Percentiles rank a stretch among this genome's conserved stretches.
Evolutionary conservation across 2,113 vertebrate genomes (phyloP).

Genomic region (Axis porcinus): DNA sequence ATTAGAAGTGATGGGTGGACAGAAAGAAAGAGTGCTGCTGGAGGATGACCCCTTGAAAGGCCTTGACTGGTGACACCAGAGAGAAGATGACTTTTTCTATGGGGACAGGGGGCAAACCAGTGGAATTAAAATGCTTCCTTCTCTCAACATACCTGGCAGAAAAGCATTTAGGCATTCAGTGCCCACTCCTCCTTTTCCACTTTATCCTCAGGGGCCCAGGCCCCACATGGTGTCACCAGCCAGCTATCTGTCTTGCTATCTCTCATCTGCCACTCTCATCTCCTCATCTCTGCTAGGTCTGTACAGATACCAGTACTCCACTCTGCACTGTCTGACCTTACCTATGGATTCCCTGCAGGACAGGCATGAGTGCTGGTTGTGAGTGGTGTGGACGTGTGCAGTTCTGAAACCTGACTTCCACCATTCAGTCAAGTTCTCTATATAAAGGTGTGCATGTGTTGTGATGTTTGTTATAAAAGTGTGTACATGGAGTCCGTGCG

Average conservation of each 20-base stretch:
- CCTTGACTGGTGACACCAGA: background rate
- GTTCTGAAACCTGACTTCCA: background rate
- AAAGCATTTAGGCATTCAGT: background rate
- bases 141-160: background rate
- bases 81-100: background rate
- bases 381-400: background rate
- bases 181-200: background rate
- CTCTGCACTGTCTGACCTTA: background rate
- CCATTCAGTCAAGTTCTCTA: background rate
- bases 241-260: background rate
- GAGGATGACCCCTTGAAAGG: background rate
- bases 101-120: background rate
- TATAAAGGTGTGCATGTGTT: background rate
- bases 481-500: background rate
- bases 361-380: background rate
- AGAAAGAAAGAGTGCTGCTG: background rate
- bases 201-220: background rate
- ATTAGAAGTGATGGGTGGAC: background rate
- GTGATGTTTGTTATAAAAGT: background rate
- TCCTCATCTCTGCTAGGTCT: background rate
- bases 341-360: background rate
- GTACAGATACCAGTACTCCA: background rate
- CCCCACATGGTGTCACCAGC: background rate
- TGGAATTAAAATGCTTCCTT: background rate
- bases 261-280: background rate